Conservation (phyloP, 2,888 invertebrate species). For the Himalopsyche kuldschensis region DNA sequence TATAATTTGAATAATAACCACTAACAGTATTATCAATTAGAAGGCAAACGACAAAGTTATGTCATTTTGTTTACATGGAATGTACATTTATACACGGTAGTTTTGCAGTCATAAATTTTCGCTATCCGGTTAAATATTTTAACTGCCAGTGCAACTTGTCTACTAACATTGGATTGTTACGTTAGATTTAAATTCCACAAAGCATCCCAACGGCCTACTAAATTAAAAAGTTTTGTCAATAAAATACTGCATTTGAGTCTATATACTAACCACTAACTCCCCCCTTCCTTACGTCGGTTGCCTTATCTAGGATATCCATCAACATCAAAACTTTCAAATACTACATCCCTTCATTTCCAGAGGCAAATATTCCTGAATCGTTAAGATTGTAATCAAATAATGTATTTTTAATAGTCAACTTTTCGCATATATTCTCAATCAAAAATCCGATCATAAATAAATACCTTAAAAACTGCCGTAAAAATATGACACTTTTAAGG, state of each 20-base stretch:
- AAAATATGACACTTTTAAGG: too few species aligned
- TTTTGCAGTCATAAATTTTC: background rate
- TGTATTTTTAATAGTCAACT: too few species aligned
- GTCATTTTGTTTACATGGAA: background rate
- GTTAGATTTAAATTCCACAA: background rate
- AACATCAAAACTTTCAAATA: background rate
- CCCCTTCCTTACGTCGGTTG: background rate
- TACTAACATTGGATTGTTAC: background rate
- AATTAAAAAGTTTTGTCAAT: background rate
- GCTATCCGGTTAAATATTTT: background rate
- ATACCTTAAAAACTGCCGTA: too few species aligned
- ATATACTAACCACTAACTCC: background rate
- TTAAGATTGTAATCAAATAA: too few species aligned
- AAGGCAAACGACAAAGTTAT: background rate
- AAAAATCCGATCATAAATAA: too few species aligned
- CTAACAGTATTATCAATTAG: background rate
- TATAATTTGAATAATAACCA: background rate
- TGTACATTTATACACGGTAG: background rate
- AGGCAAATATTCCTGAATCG: too few species aligned
- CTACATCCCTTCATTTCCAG: too few species aligned
- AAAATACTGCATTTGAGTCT: background rate
- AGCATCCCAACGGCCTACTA: background rate
- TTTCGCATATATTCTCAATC: too few species aligned
- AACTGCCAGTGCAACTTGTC: background rate
- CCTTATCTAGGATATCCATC: background rate